Evolutionary conservation across 2,888 invertebrate species (phyloP), one percentile per base, ranked within the genome.

Genomic region (Chironomus tentans): DNA sequence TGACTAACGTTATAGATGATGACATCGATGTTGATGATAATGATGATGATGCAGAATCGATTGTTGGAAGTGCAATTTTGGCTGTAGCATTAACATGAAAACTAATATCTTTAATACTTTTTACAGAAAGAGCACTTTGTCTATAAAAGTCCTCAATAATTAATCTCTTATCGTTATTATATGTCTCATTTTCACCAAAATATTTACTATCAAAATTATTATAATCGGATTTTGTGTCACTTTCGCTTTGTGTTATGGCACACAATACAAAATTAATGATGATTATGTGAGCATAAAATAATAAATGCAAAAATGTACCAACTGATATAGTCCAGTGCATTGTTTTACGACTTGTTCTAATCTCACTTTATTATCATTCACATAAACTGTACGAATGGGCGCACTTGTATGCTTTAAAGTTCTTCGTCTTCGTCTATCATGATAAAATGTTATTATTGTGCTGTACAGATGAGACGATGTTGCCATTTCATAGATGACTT

Each of bases 141-240:
- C 72, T 61, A 62, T 62, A 72, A 38, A 62, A 72, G 18, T 72
- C 72, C 18, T 72, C 72, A 21, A 72, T 72, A 18, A 72, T 72
- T 28, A 72, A 18, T 18, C 72, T 38, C 61, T 72, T 72, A 21
- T 72, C 62, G 28, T 46, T 61, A 18, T 72, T 61, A 61, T 72
- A 72, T 38, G 72, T 72, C 38, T 72, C 72, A 72, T 72, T 72
- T 72, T 72, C 72, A 38, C 61, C 72, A 28, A 72, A 62, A 72
- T 72, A 72, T 72, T 72, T 72, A 18, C 72, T 62, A 6, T 62
- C 72, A 15, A 72, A 72, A 46, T 46, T 28, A 62, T 62, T 72
- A 24, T 61, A 72, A 62, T 72, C 62, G 5, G 18, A 15, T 7
- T 65, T 22, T 18, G 6, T 68, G 38, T 68, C 46, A 68, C 46